Evolutionary conservation across 2,797 vertebrate species (phyloP), one percentile per base, ranked within the genome.

Genomic region (Aulostomus chinensis): DNA sequence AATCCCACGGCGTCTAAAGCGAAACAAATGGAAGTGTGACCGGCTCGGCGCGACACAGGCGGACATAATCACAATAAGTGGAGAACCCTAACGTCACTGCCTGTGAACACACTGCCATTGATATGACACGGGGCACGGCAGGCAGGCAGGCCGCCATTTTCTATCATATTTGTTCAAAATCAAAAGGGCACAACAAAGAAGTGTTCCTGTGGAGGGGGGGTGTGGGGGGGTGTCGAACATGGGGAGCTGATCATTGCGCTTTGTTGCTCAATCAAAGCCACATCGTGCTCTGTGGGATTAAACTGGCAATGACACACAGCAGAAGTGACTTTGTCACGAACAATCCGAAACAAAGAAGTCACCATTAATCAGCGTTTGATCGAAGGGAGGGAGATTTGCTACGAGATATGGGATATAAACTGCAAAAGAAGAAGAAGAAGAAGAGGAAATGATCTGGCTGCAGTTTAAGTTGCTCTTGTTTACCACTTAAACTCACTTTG

Each of bases 61-160:
- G 33, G 66, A 70, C 40, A 49, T 85, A 68, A 86, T 87, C 78
- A 65, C 60, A 52, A 31, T 85, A 89, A 88, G 86, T 84, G 78
- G 69, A 50, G 9, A 3, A 49, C 17, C 35, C 15, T 46, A 58
- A 76, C 62, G 60, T 78, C 63, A 37, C 32, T 32, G 29, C 46
- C 49, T 55, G 52, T 73, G 68, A 82, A 80, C 56, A 69, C 36
- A 48, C 58, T 45, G 48, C 41, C 40, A 48, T 73, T 67, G 69
- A 73, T 62, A 63, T 34, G 42, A 68, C 70, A 61, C 64, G 77
- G 76, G 61, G 70, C 60, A 58, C 18, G 8, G 29, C n/a, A 54
- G 60, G 31, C 25, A 29, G 37, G 51, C 53, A 38, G 37, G 49
- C 50, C 8, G 29, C 58, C 64, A 49, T 79, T 84, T 81, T 73